Base-by-base conservation (phyloP, 2,888 invertebrate genomes). In the Cerastoderma edule region DNA sequence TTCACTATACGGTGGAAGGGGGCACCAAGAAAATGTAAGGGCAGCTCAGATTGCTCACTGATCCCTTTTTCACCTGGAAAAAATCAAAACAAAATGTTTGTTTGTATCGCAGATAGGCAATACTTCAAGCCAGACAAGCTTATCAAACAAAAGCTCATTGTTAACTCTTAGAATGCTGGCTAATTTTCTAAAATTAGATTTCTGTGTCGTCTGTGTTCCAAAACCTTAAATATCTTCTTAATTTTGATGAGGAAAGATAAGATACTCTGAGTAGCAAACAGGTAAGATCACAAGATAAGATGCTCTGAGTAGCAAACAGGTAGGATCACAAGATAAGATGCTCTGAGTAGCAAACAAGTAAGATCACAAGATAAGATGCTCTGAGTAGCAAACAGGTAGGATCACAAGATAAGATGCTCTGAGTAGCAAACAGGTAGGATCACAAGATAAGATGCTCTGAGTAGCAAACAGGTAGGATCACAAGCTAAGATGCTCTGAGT, bases 1-100 rank as follows among this genome's bases (percentile, higher is more conserved):
- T 98, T 99, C 53, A 99, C 97, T 39, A 99, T 97, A 75, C 99
- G 95, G 84, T 93, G 93, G 93, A 99, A 98, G 81, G 97, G 95
- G 13, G 95, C 94, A 65, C 96, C 96, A 93, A 97, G 97, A 92
- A 97, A 99, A 90, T 97, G 96, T 69, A 99, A 94, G 0, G 96
- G 95, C 93, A 98, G 98, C 35, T 92, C 93, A 19, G 92, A 89
- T 39, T 88, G 91, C 78, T 96, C 95, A 16, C 98, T 98, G 8
- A 95, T 89, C 5, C 98, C 99, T 91, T 95, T 95, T 91, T 99
- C 98, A 4, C 98, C 98, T 93, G 83, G 85, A 87, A 66, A 6
- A 44, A 30, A 3, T 22, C 24, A 24, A 19, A 22, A 4, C n/a
- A 22, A 67, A 30, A 53, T 30, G 10, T 24, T 57, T 10, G 27